Evolutionary conservation across 2,888 invertebrate species (phyloP), one percentile per base, ranked within the genome.

Genomic region (Machimus rusticus): DNA sequence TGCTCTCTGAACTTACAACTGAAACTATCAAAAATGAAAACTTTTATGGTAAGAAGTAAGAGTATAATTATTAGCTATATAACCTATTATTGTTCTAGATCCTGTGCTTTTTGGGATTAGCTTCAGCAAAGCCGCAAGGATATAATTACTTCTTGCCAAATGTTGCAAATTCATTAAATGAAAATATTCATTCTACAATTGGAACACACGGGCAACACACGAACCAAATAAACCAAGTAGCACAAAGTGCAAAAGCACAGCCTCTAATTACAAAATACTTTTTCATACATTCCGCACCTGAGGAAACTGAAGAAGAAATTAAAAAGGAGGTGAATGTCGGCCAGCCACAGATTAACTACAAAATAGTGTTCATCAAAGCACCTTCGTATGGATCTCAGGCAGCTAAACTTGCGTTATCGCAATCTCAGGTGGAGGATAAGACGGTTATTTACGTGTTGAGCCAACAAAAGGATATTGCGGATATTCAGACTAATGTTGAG

Each of bases 201-300:
- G 66, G 66, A 1, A 28, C 66, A 19, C 55, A 55, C n/a, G 9
- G 19, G 3, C 19, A 55, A 9, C 55, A 55, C 16, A 55, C 9
- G 3, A 55, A n/a, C 19, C 55, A 55, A 55, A 19, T n/a, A 5
- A 31, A 31, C 46, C 34, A 76, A 74, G 51, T 51, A 51, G 51
- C n/a, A 5, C 51, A 51, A 5, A 16, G 2, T 46, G 19, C 6
- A 51, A 51, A 51, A 1, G 31, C 8, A 74, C 51, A 51, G 6
- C 89, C 89, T 82, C 85, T 87, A 14, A 51, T 90, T 28, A 89
- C 89, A 1, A 90, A 90, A 51, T 39, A 89, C 55, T 88, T 90
- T 34, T 89, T 89, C 55, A 76, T 89, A 14, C 89, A 89, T 88
- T 87, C 89, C 9, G 89, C 89, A 8, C 89, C 90, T n/a, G 66